Evolutionary conservation across 2,113 vertebrate genomes (phyloP), one percentile per base, ranked within the genome.

Genomic region (Hippocampus barbouri): DNA sequence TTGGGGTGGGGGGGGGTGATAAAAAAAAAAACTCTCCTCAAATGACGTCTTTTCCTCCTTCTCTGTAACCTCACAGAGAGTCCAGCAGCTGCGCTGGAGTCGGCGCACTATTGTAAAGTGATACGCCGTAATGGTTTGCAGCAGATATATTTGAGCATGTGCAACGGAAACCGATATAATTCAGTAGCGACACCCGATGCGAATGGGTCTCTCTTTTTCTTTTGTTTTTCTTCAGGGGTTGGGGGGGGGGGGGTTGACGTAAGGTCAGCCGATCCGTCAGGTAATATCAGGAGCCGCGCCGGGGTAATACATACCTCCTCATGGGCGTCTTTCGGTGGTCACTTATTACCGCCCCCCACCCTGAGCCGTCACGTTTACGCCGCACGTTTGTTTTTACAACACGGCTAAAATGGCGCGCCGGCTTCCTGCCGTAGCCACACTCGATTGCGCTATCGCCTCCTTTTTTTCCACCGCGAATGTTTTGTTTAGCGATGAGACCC

Each of bases 91-190:
- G 87, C 83, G 73, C 72, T 63, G 75, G 79, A 82, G 69, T 87
- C 49, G 49, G 49, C 49, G 23, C 87, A 81, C 70, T 69, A 77
- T 80, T 86, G 89, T 88, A 91, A 92, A 75, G 80, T 57, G 89
- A 92, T 91, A 84, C 79, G 25, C 87, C 78, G 73, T 86, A 88
- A 90, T 87, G 86, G 82, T 77, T 66, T 72, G 83, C 83, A 83
- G 88, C 85, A 90, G 84, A 86, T 88, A 86, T 76, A 83, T 82
- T 72, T 61, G 70, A 83, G 83, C 84, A 82, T 90, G 82, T 87
- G 86, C 84, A 84, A 80, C 78, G 81, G 85, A 87, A 91, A 89
- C 76, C 83, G 81, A 87, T 88, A 6, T 0, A 87, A 92, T 89
- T 89, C 89, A 86, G 80, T 72, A 79, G 83, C 86, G 86, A 89